Evolutionary conservation across 2,113 vertebrate species (phyloP).

Genomic region (Mungos mungo): DNA sequence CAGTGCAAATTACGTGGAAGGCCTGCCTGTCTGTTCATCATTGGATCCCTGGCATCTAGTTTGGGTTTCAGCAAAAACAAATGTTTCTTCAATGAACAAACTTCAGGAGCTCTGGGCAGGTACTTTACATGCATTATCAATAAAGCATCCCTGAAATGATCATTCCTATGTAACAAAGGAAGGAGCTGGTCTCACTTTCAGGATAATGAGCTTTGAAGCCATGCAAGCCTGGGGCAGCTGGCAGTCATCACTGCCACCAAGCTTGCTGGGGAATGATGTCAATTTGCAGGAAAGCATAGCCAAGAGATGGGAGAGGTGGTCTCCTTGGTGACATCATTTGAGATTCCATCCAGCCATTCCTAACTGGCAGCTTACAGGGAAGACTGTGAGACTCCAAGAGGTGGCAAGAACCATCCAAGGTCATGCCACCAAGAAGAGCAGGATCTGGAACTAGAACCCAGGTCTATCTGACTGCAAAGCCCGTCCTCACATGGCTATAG

Average conservation of each 20-base stretch:
- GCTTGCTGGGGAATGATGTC: background rate
- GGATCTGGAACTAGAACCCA: background rate
- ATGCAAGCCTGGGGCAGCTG: background rate
- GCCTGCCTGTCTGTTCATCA: background rate
- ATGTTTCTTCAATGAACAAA: background rate
- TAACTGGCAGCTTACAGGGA: background rate
- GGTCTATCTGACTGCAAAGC: background rate
- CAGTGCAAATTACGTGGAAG: conserved; percentile 5
- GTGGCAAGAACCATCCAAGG: background rate
- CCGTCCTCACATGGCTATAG: background rate
- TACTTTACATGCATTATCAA: background rate
- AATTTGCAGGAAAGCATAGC: background rate
- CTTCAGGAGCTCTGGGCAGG: background rate
- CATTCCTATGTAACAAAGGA: background rate
- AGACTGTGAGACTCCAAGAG: background rate
- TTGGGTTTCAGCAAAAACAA: background rate
- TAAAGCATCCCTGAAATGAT: background rate
- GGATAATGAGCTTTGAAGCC: background rate
- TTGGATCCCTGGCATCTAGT: background rate
- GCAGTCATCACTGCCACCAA: background rate
- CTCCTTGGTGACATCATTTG: background rate
- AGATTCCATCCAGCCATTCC: background rate
- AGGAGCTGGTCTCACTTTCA: background rate
- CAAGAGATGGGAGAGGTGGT: background rate
- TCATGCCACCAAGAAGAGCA: background rate